These are phyloP conservation scores for Drosophila sordidapex DNA, from an alignment of 2,888 invertebrate genomes.

Conservation along the genomic window DNA sequence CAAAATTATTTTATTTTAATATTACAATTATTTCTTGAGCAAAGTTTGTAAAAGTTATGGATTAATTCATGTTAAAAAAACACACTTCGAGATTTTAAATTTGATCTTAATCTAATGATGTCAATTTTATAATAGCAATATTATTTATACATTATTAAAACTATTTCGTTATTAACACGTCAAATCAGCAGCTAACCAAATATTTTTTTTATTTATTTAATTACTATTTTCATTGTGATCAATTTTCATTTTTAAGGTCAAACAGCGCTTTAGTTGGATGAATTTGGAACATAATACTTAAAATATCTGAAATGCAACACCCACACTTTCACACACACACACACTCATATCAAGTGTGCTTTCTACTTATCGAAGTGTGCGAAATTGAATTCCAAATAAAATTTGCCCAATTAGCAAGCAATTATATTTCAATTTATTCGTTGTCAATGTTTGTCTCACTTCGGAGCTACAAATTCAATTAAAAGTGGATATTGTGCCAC, in stretches of 20 bases:
- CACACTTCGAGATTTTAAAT: not conserved
- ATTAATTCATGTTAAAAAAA: not conserved
- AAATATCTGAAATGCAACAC: constrained; percentile 3
- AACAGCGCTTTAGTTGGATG: not conserved
- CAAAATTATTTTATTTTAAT: not conserved
- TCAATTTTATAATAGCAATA: not conserved
- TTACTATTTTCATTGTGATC: not conserved
- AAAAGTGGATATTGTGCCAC: constrained; percentile 8
- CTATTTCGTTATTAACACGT: not conserved
- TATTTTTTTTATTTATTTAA: not conserved
- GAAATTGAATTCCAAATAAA: constrained; percentile 49
- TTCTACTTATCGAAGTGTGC: not conserved
- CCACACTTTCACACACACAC: not conserved
- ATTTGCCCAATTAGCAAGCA: constrained; percentile 57
- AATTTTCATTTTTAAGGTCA: not conserved
- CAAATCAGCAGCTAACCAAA: not conserved
- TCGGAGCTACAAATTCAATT: constrained; percentile 33
- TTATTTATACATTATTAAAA: not conserved
- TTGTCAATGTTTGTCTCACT: constrained; percentile 14
- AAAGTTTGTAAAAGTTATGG: not conserved
- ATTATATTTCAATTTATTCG: constrained; percentile 16
- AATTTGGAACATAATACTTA: not conserved
- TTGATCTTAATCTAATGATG: not conserved
- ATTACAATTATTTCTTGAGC: not conserved
- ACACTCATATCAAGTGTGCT: not conserved